Evolutionary conservation across 2,113 vertebrate genomes (phyloP), one percentile per base, ranked within the genome.

Genomic region (Okapia johnstoni): DNA sequence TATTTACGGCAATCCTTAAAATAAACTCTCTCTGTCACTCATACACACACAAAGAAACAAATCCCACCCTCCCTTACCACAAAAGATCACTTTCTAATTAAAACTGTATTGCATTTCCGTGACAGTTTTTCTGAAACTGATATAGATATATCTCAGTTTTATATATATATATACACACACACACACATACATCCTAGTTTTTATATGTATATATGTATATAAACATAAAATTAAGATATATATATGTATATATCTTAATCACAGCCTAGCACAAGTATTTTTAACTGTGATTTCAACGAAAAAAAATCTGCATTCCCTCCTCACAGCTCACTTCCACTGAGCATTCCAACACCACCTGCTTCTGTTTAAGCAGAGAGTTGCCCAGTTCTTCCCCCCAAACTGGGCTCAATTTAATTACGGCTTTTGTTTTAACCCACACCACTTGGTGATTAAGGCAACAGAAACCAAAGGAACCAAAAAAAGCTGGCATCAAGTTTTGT

Each of bases 311-410:
- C 80, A 94, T 94, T 92, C 76, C 66, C 86, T 87, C 60, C 93
- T 90, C 87, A 88, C n/a, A 55, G 61, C 60, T 94, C 88, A 94
- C n/a, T 63, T 90, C 70, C 94, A 93, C 26, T 2, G 26, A 93
- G 84, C 83, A 92, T 95, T 96, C 85, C 93, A 95, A 33, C 77
- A 54, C 94, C 97, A 96, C 98, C 95, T 98, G 97, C 95, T 98
- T 98, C 97, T 96, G 66, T 83, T 98, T 98, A 97, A 97, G 88
- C n/a, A 93, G 79, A 93, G 57, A 92, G 50, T 63, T 97, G 55
- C 73, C 90, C 73, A 88, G 92, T 73, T 77, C 48, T 36, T 13
- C 14, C 10, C 90, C 46, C 36, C 1, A 84, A 86, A 94, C 79
- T 94, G 55, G 58, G 79, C 88, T 97, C 96, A 83, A 94, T 96